Conservation (phyloP, 35 echinoderm and acorn worm genomes). For the Apostichopus parvimensis region DNA sequence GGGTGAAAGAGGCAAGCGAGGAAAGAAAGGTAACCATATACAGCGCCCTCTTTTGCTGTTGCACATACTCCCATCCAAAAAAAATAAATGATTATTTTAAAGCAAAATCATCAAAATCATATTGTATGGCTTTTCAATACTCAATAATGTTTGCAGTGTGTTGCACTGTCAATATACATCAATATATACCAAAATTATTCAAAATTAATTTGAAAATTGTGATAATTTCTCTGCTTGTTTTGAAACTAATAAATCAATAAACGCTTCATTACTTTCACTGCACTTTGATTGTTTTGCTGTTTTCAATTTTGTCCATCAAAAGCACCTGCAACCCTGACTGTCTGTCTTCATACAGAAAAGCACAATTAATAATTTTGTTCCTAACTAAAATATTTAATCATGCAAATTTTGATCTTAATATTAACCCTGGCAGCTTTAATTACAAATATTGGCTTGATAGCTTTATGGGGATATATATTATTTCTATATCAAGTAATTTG, state of each 20-base stretch:
- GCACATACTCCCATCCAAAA: background rate
- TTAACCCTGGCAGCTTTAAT: too few species aligned
- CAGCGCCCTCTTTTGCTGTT: conserved; percentile 28
- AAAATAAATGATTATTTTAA: background rate
- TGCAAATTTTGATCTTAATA: too few species aligned
- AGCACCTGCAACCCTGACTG: too few species aligned
- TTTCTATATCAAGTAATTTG: too few species aligned
- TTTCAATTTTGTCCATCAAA: background rate
- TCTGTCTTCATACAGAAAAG: too few species aligned
- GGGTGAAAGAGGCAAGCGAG: conserved; percentile 35
- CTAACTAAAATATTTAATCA: too few species aligned
- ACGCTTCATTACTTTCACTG: background rate
- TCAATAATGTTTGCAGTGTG: background rate
- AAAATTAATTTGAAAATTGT: conserved; percentile 13
- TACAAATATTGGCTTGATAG: too few species aligned
- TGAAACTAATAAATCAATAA: background rate
- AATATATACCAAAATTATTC: background rate
- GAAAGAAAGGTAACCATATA: conserved; percentile 30
- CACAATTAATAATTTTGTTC: too few species aligned
- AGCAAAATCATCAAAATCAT: background rate
- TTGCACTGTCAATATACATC: background rate
- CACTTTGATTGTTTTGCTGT: background rate
- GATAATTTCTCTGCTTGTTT: background rate
- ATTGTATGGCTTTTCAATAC: background rate
- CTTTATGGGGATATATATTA: too few species aligned